These are phyloP conservation scores for Micrasema longulum DNA, from an alignment of 1,140 invertebrate genomes.

Conservation along the genomic window DNA sequence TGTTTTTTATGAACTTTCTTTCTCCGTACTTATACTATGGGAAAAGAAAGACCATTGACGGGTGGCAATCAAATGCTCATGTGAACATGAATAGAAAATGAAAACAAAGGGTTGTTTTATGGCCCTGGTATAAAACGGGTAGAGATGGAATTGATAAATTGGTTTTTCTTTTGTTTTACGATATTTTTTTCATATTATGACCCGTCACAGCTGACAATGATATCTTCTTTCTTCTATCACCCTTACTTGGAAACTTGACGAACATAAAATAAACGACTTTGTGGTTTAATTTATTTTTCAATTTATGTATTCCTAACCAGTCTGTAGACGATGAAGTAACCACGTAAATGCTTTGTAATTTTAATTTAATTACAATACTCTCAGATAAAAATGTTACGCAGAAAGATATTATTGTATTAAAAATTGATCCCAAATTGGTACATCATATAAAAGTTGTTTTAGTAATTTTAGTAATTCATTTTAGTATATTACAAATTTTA, in stretches of 20 bases:
- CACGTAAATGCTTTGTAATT: too few relatives aligned
- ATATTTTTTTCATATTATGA: constrained; percentile 38
- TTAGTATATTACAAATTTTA: too few relatives aligned
- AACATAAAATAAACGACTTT: background rate
- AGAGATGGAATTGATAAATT: constrained; percentile 46
- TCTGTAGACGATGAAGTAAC: too few relatives aligned
- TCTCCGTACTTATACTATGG: constrained; percentile 2
- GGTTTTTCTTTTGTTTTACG: constrained; percentile 46
- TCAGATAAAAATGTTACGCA: too few relatives aligned
- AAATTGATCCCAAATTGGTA: too few relatives aligned
- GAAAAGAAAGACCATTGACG: constrained; percentile 20
- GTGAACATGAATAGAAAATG: constrained; percentile 45
- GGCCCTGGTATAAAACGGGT: constrained; percentile 39
- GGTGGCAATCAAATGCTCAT: constrained; percentile 37
- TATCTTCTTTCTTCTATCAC: background rate
- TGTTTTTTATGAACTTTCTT: too few relatives aligned
- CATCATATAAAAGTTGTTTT: too few relatives aligned
- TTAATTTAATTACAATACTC: too few relatives aligned
- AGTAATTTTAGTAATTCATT: too few relatives aligned
- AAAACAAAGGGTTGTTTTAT: constrained; percentile 50
- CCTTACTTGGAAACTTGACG: background rate
- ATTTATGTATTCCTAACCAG: too few relatives aligned
- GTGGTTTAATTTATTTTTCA: background rate
- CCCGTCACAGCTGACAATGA: constrained; percentile 28
- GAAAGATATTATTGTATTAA: too few relatives aligned